Evolutionary conservation across 2,113 vertebrate species (phyloP).

Genomic region (Tachuris rubrigastra): DNA sequence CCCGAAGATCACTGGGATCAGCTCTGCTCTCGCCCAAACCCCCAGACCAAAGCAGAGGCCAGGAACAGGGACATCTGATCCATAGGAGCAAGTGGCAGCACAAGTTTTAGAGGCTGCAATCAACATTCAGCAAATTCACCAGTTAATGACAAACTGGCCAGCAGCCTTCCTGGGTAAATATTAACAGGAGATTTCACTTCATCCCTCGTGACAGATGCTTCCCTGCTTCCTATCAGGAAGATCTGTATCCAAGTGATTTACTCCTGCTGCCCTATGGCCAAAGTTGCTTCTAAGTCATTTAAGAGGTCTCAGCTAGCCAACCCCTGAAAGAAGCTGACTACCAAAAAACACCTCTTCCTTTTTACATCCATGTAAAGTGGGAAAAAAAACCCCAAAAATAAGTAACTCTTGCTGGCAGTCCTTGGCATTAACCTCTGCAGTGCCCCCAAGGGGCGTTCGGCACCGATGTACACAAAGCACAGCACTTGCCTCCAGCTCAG

Average conservation of each 20-base stretch:
- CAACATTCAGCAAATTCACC: neutral
- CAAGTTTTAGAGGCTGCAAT: neutral
- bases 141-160: slow-evolving; percentile 27
- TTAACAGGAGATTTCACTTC: neutral
- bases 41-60: neutral
- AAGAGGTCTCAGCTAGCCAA: neutral
- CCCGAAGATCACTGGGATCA: neutral
- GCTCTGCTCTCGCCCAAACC: neutral
- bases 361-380: neutral
- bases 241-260: neutral
- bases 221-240: neutral
- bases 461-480: neutral
- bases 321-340: neutral
- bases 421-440: neutral
- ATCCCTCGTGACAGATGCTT: neutral
- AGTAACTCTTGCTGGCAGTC: neutral
- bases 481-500: neutral
- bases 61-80: neutral
- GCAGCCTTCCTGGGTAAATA: slow-evolving; percentile 11
- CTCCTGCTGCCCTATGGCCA: neutral
- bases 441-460: rapidly evolving
- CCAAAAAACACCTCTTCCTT: neutral
- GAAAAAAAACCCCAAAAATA: rapidly evolving
- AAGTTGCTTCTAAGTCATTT: neutral
- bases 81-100: neutral